Evolutionary conservation across 2,113 vertebrate species (phyloP).

Genomic region (Isurus oxyrinchus): DNA sequence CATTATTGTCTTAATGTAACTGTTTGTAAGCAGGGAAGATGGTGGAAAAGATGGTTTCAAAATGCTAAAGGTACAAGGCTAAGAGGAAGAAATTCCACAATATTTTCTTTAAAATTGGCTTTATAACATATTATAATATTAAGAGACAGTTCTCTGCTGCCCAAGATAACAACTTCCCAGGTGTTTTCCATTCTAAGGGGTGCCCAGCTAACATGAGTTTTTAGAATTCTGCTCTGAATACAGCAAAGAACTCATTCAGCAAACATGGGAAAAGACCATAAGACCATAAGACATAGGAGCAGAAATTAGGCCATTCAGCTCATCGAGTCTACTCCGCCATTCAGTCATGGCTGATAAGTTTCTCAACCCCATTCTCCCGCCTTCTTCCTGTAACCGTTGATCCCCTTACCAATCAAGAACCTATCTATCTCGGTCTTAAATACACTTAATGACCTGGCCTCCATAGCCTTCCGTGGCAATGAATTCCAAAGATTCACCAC

Average conservation of each 20-base stretch:
- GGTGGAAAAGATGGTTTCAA: background rate
- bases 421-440: too few relatives aligned
- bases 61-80: background rate
- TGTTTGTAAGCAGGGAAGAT: background rate
- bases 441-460: too few relatives aligned
- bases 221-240: background rate
- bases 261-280: background rate
- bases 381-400: too few relatives aligned
- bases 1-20: background rate
- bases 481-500: too few relatives aligned
- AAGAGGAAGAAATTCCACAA: background rate
- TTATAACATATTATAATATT: background rate
- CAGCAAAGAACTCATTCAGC: background rate
- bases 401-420: too few relatives aligned
- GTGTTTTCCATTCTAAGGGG: background rate
- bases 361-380: too few relatives aligned
- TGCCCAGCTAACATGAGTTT: background rate
- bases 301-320: too few relatives aligned
- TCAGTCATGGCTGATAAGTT: too few relatives aligned
- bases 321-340: too few relatives aligned
- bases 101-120: background rate
- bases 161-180: background rate
- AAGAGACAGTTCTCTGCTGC: background rate
- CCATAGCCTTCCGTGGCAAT: too few relatives aligned
- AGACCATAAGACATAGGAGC: too few relatives aligned